phyloP scores from a whole-genome alignment of 2,888 invertebrate genomes.

The Neoascia interrupta region DNA sequence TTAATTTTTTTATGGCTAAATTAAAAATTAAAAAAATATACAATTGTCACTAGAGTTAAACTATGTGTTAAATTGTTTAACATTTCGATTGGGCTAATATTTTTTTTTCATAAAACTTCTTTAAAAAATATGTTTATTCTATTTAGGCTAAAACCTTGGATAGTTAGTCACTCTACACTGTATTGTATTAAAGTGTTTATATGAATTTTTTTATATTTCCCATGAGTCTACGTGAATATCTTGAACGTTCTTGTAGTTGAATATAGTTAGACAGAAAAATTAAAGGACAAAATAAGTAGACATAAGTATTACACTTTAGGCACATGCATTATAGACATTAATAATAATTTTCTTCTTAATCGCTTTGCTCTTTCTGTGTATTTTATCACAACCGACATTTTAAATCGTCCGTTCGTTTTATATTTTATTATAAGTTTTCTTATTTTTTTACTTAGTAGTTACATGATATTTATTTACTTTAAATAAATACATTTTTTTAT shows the following conservation, averaged over 20 bases:
- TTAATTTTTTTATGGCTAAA: constrained; percentile 49
- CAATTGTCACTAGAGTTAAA: constrained; percentile 29
- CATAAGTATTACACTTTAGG: constrained; percentile 30
- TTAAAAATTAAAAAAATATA: constrained; percentile 50
- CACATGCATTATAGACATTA: constrained; percentile 45
- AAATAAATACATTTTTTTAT: background rate
- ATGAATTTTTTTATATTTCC: constrained; percentile 6
- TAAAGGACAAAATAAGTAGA: constrained; percentile 9
- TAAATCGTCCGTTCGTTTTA: constrained; percentile 22
- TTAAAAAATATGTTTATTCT: background rate
- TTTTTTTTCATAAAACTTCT: too few species aligned
- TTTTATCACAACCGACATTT: constrained; percentile 60
- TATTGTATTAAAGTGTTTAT: too few species aligned
- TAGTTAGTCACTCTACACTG: too few species aligned
- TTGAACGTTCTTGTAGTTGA: constrained; percentile 2
- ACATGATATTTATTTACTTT: constrained; percentile 16
- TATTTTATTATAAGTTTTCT: background rate
- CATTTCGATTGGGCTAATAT: constrained; percentile 47
- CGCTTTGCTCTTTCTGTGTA: background rate
- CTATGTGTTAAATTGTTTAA: constrained; percentile 18
- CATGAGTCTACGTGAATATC: background rate
- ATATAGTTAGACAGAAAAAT: constrained; percentile 1
- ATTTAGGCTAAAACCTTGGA: too few species aligned
- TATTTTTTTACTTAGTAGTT: background rate
- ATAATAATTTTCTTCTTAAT: background rate